These are phyloP conservation scores for Scomber scombrus DNA, from an alignment of 2,113 vertebrate species.

Conservation along the genomic window DNA sequence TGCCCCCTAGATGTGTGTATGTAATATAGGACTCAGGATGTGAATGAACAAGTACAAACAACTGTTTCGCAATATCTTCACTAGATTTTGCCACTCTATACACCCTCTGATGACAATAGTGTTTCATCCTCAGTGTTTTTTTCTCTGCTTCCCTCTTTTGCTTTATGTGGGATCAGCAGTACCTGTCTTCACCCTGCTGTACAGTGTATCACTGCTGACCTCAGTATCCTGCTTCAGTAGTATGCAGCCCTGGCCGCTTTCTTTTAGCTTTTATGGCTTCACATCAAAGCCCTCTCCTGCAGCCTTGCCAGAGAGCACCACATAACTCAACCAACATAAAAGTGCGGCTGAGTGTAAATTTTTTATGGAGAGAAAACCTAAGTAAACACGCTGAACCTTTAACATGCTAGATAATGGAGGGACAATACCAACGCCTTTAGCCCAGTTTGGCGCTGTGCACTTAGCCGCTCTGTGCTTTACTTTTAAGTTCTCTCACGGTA, in stretches of 20 bases:
- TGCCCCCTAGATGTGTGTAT: no score
- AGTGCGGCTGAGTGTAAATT: constrained; percentile 65
- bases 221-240: constrained; percentile 67
- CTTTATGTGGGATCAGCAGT: background rate
- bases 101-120: constrained; percentile 39
- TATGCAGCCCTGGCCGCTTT: constrained; percentile 54
- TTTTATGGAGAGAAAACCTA: constrained; percentile 62
- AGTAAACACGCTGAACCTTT: constrained; percentile 66
- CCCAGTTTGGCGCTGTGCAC: constrained; percentile 20
- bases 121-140: constrained; percentile 68
- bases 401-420: constrained; percentile 55
- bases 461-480: constrained; percentile 48
- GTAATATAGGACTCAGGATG: no score
- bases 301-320: constrained; percentile 65
- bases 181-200: constrained; percentile 16
- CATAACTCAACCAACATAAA: constrained; percentile 81
- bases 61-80: no score
- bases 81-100: no score
- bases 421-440: constrained; percentile 25
- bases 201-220: constrained; percentile 42
- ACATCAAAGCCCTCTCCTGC: constrained; percentile 77
- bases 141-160: constrained; percentile 23
- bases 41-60: no score
- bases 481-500: constrained; percentile 36
- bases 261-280: constrained; percentile 65